Evolutionary conservation across 2,797 vertebrate genomes (phyloP).

Genomic region (Sciurus carolinensis): DNA sequence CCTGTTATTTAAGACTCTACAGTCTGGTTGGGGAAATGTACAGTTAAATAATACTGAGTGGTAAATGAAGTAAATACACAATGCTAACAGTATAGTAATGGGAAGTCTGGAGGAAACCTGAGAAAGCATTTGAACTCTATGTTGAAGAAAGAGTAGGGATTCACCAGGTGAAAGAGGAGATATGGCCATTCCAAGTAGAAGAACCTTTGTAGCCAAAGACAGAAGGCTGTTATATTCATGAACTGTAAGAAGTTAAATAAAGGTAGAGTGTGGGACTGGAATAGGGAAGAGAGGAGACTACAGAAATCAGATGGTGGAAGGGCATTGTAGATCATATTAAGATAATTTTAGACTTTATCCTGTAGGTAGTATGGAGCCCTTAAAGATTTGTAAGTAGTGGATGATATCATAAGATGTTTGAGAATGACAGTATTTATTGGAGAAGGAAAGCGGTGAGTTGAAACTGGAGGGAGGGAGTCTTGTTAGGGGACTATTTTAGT

Average conservation of each 20-base stretch:
- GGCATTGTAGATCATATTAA: background rate
- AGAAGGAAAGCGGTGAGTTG: slow-evolving; percentile 21
- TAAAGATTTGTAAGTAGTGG: slow-evolving; percentile 65
- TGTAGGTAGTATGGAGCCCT: background rate
- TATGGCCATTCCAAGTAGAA: slow-evolving; percentile 9
- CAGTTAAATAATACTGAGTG: background rate
- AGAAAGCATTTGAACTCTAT: background rate
- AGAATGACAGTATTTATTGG: slow-evolving; percentile 50
- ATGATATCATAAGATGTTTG: slow-evolving; percentile 8
- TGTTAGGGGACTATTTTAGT: slow-evolving; percentile 11
- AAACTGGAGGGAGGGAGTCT: background rate
- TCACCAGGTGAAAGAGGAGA: slow-evolving; percentile 3
- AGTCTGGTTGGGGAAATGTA: background rate
- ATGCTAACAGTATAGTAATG: background rate
- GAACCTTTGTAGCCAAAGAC: slow-evolving; percentile 5
- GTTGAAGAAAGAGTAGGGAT: slow-evolving; percentile 19
- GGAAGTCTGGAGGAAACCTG: background rate
- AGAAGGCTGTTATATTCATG: slow-evolving; percentile 24
- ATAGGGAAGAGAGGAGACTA: slow-evolving; percentile 27
- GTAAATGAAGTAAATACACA: slow-evolving; percentile 17
- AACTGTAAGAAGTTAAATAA: slow-evolving; percentile 52
- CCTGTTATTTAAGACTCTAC: slow-evolving; percentile 51
- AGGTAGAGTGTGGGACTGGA: slow-evolving; percentile 16
- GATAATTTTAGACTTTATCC: slow-evolving; percentile 57
- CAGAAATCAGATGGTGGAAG: background rate